phyloP scores from a whole-genome alignment of 2,797 vertebrate species.

The Trachops cirrhosus region DNA sequence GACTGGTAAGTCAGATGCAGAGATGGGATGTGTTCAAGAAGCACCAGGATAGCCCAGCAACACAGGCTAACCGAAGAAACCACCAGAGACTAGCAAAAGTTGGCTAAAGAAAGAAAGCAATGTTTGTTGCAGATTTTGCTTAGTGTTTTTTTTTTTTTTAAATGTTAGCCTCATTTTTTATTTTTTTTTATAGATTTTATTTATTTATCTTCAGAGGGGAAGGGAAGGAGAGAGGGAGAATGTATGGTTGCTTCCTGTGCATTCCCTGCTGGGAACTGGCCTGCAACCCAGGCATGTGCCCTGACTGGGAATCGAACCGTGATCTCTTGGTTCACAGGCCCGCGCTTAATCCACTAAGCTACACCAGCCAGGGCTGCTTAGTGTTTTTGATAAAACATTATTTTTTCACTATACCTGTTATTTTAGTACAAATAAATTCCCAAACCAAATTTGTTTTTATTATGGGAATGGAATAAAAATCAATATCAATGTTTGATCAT shows the following conservation, averaged over 20 bases:
- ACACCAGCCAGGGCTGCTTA: too few species aligned
- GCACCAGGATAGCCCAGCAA: not conserved
- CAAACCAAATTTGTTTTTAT: not conserved
- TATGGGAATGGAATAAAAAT: not conserved
- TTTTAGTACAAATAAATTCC: not conserved
- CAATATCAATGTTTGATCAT: not conserved
- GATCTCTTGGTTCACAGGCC: too few species aligned
- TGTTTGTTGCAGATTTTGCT: not conserved
- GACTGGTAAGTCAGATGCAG: not conserved
- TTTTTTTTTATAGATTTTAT: too few species aligned
- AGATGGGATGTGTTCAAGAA: not conserved
- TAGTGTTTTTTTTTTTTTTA: not conserved
- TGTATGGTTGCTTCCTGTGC: too few species aligned
- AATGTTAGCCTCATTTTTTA: too few species aligned
- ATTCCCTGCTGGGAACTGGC: too few species aligned
- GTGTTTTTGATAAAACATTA: not conserved
- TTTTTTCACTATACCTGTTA: not conserved
- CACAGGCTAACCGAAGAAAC: not conserved
- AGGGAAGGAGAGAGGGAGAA: too few species aligned
- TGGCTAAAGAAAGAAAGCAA: not conserved
- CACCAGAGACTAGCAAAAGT: not conserved
- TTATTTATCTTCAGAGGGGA: too few species aligned
- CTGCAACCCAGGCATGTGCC: too few species aligned
- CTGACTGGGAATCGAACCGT: too few species aligned
- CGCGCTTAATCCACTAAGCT: too few species aligned